Conservation (phyloP, 2,888 invertebrate species). For the Apamea crenata region DNA sequence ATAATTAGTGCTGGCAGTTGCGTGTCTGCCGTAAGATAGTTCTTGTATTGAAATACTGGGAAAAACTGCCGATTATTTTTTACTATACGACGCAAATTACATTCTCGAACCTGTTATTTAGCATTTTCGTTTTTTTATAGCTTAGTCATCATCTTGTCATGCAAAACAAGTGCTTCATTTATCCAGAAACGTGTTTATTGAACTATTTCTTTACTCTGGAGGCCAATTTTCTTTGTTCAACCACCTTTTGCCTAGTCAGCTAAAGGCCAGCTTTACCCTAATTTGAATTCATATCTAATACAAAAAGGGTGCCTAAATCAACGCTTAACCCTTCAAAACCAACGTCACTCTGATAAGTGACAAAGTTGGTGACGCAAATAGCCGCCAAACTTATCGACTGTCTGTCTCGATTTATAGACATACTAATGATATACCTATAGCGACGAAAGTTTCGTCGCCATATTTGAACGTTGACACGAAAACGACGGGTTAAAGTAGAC, state of each 20-base stretch:
- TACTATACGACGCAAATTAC: constrained; percentile 7
- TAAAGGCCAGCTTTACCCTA: constrained; percentile 13
- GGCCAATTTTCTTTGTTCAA: constrained; percentile 1
- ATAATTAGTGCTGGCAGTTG: constrained; percentile 65
- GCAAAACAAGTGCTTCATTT: constrained; percentile 15
- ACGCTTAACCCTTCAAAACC: constrained; percentile 31
- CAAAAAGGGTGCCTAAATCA: constrained; percentile 41
- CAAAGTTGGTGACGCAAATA: constrained; percentile 52
- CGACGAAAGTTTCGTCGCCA: constrained; percentile 18
- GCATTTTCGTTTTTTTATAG: background rate
- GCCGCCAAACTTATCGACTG: constrained; percentile 40
- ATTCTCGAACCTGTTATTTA: constrained; percentile 24
- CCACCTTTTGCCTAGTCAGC: background rate
- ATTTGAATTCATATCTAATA: constrained; percentile 36
- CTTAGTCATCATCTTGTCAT: background rate
- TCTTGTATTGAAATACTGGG: constrained; percentile 40
- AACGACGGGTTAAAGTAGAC: background rate
- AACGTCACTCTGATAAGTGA: constrained; percentile 43
- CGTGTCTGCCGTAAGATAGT: constrained; percentile 46
- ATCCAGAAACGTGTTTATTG: background rate
- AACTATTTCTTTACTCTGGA: background rate
- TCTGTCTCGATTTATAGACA: constrained; percentile 31
- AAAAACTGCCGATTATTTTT: constrained; percentile 29
- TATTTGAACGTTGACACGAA: constrained; percentile 30
- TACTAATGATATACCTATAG: constrained; percentile 23